Percentiles rank a stretch among this genome's conserved stretches.
phyloP scores from a whole-genome alignment of 2,113 vertebrate genomes.

The Pterocles gutturalis region DNA sequence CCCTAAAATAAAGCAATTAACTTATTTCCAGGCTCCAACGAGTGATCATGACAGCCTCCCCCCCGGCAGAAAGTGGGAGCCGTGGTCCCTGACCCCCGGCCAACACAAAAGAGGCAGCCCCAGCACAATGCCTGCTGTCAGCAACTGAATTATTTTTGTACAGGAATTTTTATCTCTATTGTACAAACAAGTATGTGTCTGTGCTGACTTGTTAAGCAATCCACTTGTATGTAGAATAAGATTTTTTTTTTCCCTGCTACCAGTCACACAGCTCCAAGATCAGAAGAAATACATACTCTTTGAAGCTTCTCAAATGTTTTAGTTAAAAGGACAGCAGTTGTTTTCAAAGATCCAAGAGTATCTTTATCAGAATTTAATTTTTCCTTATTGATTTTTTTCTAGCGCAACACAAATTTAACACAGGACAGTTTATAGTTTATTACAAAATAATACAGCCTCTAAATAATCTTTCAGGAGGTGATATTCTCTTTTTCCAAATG shows the following conservation, averaged over 20 bases:
- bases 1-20: constrained; percentile 89
- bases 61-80: constrained; percentile 74
- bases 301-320: constrained; percentile 87
- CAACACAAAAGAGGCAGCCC: constrained; percentile 79
- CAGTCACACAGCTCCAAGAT: constrained; percentile 84
- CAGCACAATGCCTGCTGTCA: constrained; percentile 83
- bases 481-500: constrained; percentile 58
- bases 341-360: constrained; percentile 84
- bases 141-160: constrained; percentile 89
- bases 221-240: constrained; percentile 86
- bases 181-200: constrained; percentile 91
- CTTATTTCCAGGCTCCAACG: constrained; percentile 85
- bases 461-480: constrained; percentile 54
- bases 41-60: constrained; percentile 80
- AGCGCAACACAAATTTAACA: constrained; percentile 78
- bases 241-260: constrained; percentile 79
- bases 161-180: constrained; percentile 86
- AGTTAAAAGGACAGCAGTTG: constrained; percentile 86
- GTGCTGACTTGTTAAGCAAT: constrained; percentile 88
- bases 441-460: constrained; percentile 74
- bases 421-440: constrained; percentile 79
- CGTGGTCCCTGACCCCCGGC: constrained; percentile 72
- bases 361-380: constrained; percentile 86
- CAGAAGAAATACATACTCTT: constrained; percentile 86
- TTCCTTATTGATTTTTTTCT: constrained; percentile 81